Evolutionary conservation across 2,113 vertebrate genomes (phyloP).

Genomic region (Narcine bancroftii): DNA sequence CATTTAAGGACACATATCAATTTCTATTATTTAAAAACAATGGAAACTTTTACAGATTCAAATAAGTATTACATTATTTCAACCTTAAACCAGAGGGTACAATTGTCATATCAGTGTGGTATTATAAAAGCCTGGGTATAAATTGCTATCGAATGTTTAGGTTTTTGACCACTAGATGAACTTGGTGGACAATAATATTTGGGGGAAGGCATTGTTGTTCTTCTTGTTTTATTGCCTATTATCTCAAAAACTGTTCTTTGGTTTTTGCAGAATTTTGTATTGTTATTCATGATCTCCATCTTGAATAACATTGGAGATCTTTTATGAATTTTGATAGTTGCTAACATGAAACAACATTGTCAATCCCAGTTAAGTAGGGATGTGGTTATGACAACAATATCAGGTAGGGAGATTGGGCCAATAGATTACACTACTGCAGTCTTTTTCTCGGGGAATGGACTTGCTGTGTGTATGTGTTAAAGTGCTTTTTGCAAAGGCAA

Average conservation of each 20-base stretch:
- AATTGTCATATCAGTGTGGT: background rate
- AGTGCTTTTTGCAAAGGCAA: background rate
- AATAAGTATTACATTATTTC: background rate
- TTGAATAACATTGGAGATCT: background rate
- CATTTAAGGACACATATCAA: background rate
- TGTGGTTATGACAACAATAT: too few relatives aligned
- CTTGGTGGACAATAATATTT: too few relatives aligned
- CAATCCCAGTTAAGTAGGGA: too few relatives aligned
- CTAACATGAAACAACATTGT: background rate
- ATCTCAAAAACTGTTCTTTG: background rate
- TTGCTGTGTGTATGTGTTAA: background rate
- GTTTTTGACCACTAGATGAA: too few relatives aligned
- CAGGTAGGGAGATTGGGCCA: too few relatives aligned
- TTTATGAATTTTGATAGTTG: background rate
- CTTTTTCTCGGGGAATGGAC: background rate
- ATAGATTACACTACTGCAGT: background rate
- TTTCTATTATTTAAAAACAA: background rate
- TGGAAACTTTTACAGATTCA: background rate
- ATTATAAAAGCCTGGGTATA: too few relatives aligned
- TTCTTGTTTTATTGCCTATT: background rate
- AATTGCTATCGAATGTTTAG: too few relatives aligned
- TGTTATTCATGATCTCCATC: background rate
- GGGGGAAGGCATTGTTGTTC: too few relatives aligned
- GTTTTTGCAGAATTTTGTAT: background rate
- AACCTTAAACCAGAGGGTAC: background rate